phyloP scores from a whole-genome alignment of 2,797 vertebrate genomes.

The Pteronotus mesoamericanus region DNA sequence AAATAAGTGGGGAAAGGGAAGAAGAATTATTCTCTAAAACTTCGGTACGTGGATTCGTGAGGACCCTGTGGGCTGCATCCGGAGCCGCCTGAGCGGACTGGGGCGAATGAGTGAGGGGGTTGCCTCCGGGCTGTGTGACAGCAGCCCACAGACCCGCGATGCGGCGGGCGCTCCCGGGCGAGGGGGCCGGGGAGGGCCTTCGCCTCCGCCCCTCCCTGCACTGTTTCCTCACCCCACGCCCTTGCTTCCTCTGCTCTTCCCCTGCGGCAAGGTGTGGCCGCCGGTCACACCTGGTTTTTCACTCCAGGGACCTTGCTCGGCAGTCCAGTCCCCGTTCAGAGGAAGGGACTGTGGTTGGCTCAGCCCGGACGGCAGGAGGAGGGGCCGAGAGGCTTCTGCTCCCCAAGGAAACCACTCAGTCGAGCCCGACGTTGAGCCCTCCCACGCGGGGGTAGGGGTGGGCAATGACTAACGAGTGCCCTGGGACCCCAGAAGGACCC shows the following conservation, averaged over 20 bases:
- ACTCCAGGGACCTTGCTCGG: background rate
- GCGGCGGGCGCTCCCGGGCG: background rate
- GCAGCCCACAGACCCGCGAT: background rate
- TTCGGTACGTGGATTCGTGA: background rate
- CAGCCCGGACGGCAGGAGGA: background rate
- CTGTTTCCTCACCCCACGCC: too few species aligned
- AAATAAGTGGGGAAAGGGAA: background rate
- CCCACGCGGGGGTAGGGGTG: background rate
- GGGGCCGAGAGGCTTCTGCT: background rate
- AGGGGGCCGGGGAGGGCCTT: background rate
- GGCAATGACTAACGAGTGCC: background rate
- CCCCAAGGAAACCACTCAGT: background rate
- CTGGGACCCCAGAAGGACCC: background rate
- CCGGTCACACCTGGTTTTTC: background rate
- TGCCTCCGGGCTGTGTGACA: background rate
- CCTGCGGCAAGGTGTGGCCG: background rate
- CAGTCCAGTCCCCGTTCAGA: background rate
- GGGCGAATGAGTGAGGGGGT: background rate
- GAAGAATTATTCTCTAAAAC: background rate
- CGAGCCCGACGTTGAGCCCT: background rate
- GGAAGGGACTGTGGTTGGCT: background rate
- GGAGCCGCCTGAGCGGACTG: background rate
- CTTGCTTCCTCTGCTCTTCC: background rate
- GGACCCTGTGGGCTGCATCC: background rate
- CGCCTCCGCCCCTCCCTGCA: background rate